phyloP scores from a whole-genome alignment of 92 coral and sea anemone genomes.

The Parazoanthus atlanticus region DNA sequence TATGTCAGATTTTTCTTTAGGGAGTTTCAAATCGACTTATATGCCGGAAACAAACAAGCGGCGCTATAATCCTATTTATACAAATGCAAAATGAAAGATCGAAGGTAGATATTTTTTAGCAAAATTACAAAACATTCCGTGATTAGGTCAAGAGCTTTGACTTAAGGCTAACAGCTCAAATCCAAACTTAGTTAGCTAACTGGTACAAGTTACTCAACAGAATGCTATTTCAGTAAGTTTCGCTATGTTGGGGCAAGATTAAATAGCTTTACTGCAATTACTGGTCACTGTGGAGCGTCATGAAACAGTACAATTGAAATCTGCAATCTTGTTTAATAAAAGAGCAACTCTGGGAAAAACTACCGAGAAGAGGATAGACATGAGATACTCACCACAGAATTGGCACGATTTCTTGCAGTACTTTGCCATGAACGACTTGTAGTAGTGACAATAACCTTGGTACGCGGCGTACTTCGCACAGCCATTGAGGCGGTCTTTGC shows the following conservation, averaged over 20 bases:
- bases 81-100: too few species aligned
- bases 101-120: background rate
- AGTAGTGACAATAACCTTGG: slow-evolving; percentile 65
- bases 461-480: slow-evolving; percentile 70
- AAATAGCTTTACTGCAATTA: too few species aligned
- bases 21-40: background rate
- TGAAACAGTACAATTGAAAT: background rate
- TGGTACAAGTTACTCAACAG: too few species aligned
- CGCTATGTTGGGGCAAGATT: too few species aligned
- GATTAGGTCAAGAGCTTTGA: background rate
- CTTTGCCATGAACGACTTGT: slow-evolving; percentile 71
- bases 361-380: background rate
- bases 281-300: background rate
- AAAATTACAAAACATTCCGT: background rate
- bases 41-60: background rate
- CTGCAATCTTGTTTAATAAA: too few species aligned
- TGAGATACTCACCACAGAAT: slow-evolving; percentile 64
- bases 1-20: too few species aligned
- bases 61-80: background rate
- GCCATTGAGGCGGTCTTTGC: slow-evolving; percentile 63
- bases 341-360: background rate
- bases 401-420: slow-evolving; percentile 82
- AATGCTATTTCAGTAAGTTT: too few species aligned
- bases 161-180: too few species aligned
- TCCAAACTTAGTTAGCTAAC: too few species aligned